Percentiles rank a stretch among this genome's conserved stretches.
phyloP scores from a whole-genome alignment of 2,113 vertebrate species.

The Podarcis muralis region DNA sequence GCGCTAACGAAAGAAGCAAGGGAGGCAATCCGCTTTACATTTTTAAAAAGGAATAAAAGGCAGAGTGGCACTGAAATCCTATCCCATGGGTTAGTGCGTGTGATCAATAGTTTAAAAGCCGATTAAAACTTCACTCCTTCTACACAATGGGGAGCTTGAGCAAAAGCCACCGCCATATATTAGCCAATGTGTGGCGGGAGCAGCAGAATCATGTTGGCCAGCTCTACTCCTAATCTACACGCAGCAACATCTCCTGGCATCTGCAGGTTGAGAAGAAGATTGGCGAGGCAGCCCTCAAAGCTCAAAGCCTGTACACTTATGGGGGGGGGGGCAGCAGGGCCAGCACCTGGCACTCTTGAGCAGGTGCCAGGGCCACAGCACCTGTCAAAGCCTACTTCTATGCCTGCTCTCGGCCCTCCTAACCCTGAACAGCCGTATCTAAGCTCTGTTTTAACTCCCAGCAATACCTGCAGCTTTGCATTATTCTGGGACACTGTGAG shows the following conservation, averaged over 20 bases:
- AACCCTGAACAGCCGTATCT: neutral
- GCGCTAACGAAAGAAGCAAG: neutral
- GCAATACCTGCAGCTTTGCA: neutral
- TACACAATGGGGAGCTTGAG: conserved; percentile 25
- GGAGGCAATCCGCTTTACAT: neutral
- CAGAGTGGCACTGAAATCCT: conserved; percentile 17
- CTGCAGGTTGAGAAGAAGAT: neutral
- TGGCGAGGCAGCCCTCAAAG: no score
- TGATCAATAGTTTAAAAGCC: conserved; percentile 13
- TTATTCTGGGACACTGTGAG: neutral
- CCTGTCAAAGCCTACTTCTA: neutral
- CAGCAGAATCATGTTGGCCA: neutral
- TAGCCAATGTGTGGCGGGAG: neutral
- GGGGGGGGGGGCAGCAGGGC: neutral
- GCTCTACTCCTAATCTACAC: neutral
- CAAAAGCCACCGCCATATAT: neutral
- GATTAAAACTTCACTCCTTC: neutral
- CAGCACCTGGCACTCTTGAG: neutral
- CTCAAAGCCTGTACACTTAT: no score
- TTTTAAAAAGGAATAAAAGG: conserved; percentile 39
- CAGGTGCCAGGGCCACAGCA: neutral
- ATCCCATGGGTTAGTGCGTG: conserved; percentile 27
- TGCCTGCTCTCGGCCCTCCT: neutral
- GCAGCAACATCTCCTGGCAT: neutral
- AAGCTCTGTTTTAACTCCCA: neutral